These are phyloP conservation scores for Pomacea maculata DNA, from an alignment of 1,140 invertebrate genomes.

Conservation along the genomic window DNA sequence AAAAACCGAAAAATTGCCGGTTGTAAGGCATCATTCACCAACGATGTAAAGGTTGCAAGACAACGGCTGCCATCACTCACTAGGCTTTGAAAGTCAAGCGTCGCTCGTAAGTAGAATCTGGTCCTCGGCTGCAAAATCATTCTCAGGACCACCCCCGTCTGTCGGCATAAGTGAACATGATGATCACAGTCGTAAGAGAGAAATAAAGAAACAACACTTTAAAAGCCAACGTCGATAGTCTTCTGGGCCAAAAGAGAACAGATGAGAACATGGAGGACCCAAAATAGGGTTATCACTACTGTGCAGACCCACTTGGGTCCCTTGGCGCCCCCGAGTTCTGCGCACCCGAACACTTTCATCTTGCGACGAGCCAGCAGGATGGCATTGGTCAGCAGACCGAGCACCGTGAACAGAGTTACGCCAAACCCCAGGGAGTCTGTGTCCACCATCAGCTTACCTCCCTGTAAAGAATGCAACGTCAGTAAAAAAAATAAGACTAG, in stretches of 20 bases:
- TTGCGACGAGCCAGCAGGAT: conserved; percentile 67
- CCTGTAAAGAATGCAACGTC: conserved; percentile 62
- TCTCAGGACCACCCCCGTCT: neutral
- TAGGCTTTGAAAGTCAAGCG: neutral
- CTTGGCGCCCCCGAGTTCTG: conserved; percentile 71
- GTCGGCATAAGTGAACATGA: neutral
- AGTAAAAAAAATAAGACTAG: no score
- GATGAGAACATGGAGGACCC: conserved; percentile 70
- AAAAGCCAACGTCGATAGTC: conserved; percentile 33
- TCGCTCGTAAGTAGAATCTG: neutral
- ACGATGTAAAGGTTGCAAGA: no score
- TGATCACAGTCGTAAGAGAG: neutral
- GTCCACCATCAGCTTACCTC: conserved; percentile 66
- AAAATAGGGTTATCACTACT: conserved; percentile 66
- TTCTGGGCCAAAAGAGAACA: conserved; percentile 58
- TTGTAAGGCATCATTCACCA: no score
- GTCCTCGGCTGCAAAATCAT: neutral
- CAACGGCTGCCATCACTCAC: no score
- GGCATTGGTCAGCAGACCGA: conserved; percentile 67
- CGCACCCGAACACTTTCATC: conserved; percentile 69
- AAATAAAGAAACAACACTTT: neutral
- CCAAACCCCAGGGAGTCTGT: conserved; percentile 70
- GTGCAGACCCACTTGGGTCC: conserved; percentile 61
- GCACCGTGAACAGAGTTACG: conserved; percentile 70
- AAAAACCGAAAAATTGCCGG: no score